phyloP scores from a whole-genome alignment of 2,888 invertebrate genomes.

The Trissolcus brochymenae region DNA sequence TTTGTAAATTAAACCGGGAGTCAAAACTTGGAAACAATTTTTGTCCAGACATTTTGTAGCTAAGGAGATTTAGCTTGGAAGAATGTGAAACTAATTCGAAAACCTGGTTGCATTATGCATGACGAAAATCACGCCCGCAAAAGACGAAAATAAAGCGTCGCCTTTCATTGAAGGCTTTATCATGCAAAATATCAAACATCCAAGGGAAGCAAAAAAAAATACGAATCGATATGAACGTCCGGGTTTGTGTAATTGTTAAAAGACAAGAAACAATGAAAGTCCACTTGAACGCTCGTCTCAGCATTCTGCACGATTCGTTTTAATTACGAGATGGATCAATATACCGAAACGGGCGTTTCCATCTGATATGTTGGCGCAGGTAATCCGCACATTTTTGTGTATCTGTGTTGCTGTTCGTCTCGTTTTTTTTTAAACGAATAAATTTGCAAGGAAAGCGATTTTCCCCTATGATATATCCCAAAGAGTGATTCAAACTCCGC shows the following conservation, averaged over 20 bases:
- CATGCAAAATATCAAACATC: slow-evolving; percentile 38
- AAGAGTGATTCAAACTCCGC: no score
- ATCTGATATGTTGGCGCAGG: slow-evolving; percentile 52
- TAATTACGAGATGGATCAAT: slow-evolving; percentile 55
- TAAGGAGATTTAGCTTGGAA: slow-evolving; percentile 17
- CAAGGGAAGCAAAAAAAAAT: slow-evolving; percentile 3
- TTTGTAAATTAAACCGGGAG: no score
- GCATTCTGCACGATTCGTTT: slow-evolving; percentile 52
- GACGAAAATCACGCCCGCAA: slow-evolving; percentile 32
- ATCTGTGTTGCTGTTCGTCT: slow-evolving; percentile 41
- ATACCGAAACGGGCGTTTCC: slow-evolving; percentile 56
- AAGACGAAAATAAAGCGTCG: slow-evolving; percentile 42
- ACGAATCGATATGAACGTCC: slow-evolving; percentile 37
- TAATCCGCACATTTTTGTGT: slow-evolving; percentile 46
- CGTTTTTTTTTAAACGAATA: slow-evolving; percentile 4
- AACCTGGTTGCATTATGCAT: slow-evolving; percentile 39
- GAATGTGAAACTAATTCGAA: slow-evolving; percentile 29
- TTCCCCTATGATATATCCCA: no score
- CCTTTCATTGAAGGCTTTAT: slow-evolving; percentile 30
- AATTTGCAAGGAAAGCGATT: not conserved
- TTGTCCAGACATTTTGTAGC: no score
- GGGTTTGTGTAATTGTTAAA: slow-evolving; percentile 38
- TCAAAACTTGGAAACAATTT: no score
- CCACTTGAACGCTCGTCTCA: slow-evolving; percentile 48
- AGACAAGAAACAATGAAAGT: slow-evolving; percentile 52